Evolutionary conservation across 2,888 invertebrate species (phyloP), one percentile per base, ranked within the genome.

Genomic region (Noctua janthina): DNA sequence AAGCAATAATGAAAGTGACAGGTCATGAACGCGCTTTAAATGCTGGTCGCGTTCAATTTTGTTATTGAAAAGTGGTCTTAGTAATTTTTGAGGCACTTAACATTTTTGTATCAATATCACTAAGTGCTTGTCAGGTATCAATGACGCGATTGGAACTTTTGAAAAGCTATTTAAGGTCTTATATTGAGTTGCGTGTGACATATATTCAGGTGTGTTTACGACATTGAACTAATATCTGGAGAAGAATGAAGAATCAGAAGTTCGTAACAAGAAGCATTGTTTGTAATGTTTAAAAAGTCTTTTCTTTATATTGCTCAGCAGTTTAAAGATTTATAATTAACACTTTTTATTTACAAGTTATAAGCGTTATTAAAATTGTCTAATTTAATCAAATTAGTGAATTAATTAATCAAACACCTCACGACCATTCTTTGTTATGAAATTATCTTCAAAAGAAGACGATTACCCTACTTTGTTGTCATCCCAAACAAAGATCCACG

Each of bases 381-480:
- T n/a, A 8, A 64, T 17, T n/a, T 7, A 68, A 46, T n/a, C n/a
- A 15, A 46, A 46, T 68, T 46, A 68, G 8, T n/a, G n/a, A 35
- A 0, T 46, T n/a, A 39, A 66, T 82, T 56, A 80, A 80, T 59
- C 49, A 51, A 79, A 79, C 17, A 29, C 46, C 39, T 51, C 23
- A 43, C 6, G 8, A 43, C 17, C 10, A 49, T 51, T 66, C 8
- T 64, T 81, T 66, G 13, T 49, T 39, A 64, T 54, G 1, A 82
- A 76, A 64, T 70, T 29, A 11, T 43, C 8, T 46, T 43, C 15
- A 13, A 74, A 51, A 49, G 56, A n/a, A 15, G n/a, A 69, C 46
- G 17, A 81, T 76, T 17, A 56, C 29, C 15, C 39, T n/a, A 64
- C 72, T 59, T 46, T 43, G 20, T 46, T 80, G 39, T 51, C 43